Evolutionary conservation across 2,797 vertebrate species (phyloP).

Genomic region (Labroides dimidiatus): DNA sequence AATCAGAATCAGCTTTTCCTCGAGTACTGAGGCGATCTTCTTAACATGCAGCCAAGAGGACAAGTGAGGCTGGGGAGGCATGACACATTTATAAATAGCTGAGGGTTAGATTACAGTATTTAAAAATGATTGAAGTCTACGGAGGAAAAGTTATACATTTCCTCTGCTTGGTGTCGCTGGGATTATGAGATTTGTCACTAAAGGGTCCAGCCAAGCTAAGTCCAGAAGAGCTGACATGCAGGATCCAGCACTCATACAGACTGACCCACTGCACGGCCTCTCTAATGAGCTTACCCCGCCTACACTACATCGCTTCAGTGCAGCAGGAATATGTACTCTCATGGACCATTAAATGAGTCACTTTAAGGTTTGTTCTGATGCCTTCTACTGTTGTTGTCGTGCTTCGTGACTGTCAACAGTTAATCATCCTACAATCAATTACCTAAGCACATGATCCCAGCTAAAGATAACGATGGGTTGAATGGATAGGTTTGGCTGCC

Average conservation of each 20-base stretch:
- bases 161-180: conserved; percentile 48
- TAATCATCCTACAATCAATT: conserved; percentile 64
- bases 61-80: conserved; percentile 1
- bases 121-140: conserved; percentile 42
- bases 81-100: conserved; percentile 42
- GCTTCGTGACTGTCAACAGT: conserved; percentile 8
- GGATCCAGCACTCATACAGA: conserved; percentile 38
- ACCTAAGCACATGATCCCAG: conserved; percentile 63
- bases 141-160: conserved; percentile 59
- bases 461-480: conserved; percentile 56
- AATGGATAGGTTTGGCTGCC: conserved; percentile 52
- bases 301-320: conserved; percentile 26
- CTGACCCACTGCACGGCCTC: conserved; percentile 35
- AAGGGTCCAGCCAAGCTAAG: conserved; percentile 60
- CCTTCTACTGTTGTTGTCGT: neutral
- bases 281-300: conserved; percentile 53
- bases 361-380: neutral
- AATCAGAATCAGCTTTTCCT: neutral
- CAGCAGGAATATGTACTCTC: neutral
- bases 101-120: conserved; percentile 51
- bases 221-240: conserved; percentile 50
- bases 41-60: conserved; percentile 6
- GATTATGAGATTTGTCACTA: conserved; percentile 74
- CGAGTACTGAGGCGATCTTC: conserved; percentile 6
- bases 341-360: neutral